Conservation (phyloP, 2,113 vertebrate genomes). For the Takifugu flavidus region DNA sequence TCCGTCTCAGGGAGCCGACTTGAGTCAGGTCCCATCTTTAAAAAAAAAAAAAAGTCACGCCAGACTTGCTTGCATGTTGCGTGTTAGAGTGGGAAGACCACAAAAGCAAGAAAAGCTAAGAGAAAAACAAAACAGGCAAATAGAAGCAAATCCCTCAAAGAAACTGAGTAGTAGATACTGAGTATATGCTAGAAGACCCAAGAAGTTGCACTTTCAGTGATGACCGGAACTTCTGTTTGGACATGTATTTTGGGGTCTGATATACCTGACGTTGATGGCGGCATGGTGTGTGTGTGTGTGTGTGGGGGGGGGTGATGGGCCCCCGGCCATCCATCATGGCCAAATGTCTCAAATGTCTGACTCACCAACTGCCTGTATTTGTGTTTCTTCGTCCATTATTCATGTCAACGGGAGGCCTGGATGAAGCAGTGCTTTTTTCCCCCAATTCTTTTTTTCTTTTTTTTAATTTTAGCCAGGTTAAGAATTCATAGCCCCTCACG, state of each 20-base stretch:
- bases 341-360: constrained; percentile 71
- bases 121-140: constrained; percentile 41
- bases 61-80: constrained; percentile 5
- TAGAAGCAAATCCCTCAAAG: constrained; percentile 34
- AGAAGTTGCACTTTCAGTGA: constrained; percentile 34
- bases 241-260: constrained; percentile 38
- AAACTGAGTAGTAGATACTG: neutral
- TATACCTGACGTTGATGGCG: constrained; percentile 44
- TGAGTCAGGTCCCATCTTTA: constrained; percentile 12
- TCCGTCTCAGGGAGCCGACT: constrained; percentile 3
- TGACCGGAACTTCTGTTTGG: constrained; percentile 52
- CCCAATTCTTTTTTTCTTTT: too few species aligned
- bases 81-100: constrained; percentile 24
- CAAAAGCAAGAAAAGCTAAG: constrained; percentile 20
- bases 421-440: constrained; percentile 72
- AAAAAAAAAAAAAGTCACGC: constrained; percentile 18
- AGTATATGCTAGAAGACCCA: constrained; percentile 11
- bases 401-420: constrained; percentile 70
- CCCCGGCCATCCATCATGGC: constrained; percentile 67
- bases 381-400: constrained; percentile 76
- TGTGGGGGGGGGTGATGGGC: constrained; percentile 25
- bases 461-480: constrained; percentile 73
- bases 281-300: constrained; percentile 19
- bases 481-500: constrained; percentile 77
- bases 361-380: constrained; percentile 75